phyloP scores from a whole-genome alignment of 2,797 vertebrate genomes.

The Leptodactylus fallax region DNA sequence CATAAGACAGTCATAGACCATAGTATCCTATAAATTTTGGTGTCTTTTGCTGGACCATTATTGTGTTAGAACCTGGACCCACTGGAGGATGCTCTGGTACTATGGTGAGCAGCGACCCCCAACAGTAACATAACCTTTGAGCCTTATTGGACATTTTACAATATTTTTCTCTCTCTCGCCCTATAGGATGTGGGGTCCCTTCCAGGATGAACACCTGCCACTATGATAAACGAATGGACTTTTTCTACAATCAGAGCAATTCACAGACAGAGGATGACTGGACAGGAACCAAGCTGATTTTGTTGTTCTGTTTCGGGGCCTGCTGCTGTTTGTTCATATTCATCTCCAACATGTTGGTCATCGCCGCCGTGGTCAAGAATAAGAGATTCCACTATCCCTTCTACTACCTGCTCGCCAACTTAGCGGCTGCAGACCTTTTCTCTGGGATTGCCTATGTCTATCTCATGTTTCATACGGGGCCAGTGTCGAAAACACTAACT shows the following conservation, averaged over 20 bases:
- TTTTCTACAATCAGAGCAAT: conserved; percentile 89
- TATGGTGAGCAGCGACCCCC: neutral
- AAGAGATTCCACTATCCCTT: conserved; percentile 94
- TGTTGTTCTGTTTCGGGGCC: conserved; percentile 87
- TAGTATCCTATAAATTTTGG: no score
- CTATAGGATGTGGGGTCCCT: conserved; percentile 76
- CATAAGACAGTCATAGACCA: no score
- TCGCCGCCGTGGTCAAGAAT: conserved; percentile 92
- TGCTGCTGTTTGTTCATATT: conserved; percentile 95
- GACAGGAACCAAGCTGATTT: conserved; percentile 79
- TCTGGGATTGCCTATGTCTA: conserved; percentile 95
- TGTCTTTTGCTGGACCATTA: no score
- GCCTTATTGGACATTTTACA: neutral
- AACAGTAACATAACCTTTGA: neutral
- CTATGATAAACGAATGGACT: conserved; percentile 86
- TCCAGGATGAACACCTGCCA: conserved; percentile 85
- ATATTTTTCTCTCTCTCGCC: neutral
- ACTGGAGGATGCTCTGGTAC: neutral
- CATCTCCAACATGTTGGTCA: conserved; percentile 90
- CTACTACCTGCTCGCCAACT: conserved; percentile 94
- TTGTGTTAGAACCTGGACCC: no score
- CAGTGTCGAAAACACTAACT: conserved; percentile 81
- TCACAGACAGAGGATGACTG: conserved; percentile 77
- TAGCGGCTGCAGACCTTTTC: conserved; percentile 95
- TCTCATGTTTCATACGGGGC: conserved; percentile 95